Evolutionary conservation across 1,140 invertebrate species (phyloP), one percentile per base, ranked within the genome.

Genomic region (Apolygus lucorum): DNA sequence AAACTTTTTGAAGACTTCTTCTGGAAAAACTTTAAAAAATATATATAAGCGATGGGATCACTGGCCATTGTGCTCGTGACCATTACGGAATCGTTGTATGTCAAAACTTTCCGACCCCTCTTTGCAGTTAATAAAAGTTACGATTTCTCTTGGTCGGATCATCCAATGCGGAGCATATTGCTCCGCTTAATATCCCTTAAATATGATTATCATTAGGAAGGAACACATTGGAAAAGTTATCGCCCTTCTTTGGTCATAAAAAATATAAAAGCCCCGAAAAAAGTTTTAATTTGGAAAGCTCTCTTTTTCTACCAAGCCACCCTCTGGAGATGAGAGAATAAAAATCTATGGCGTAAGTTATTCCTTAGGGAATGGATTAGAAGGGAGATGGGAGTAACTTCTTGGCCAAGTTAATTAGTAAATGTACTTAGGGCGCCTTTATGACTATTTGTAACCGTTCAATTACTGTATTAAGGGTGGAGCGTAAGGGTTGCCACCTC

Each of bases 131-230:
- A 66, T 66, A 66, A 66, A 66, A 66, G 64, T 66, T 66, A 66
- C 29, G 64, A 66, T 66, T 66, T 24, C 28, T 66, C 24, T 59
- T 21, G 13, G 27, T 66, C 28, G 64, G 64, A 28, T 66, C 27
- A 66, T 66, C 64, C 64, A 66, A 66, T 66, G 27, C 64, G 29
- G 64, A 66, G 64, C 64, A 66, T 66, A 66, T 66, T 66, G 64
- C 64, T 34, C 27, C 27, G 29, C 27, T 66, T 66, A 66, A 66
- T 66, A 66, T 34, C 64, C 28, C 64, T 66, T 66, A 66, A 66
- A 66, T 66, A 66, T 66, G 64, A 66, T 66, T 66, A 66, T 66
- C 64, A 66, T 66, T 66, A 66, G 64, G 64, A 66, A 66, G 29
- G 64, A 66, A 66, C 64, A 66, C 64, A 66, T 66, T 66, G 27